Base-by-base conservation (phyloP, 2,113 vertebrate species). In the Dasyprocta punctata region DNA sequence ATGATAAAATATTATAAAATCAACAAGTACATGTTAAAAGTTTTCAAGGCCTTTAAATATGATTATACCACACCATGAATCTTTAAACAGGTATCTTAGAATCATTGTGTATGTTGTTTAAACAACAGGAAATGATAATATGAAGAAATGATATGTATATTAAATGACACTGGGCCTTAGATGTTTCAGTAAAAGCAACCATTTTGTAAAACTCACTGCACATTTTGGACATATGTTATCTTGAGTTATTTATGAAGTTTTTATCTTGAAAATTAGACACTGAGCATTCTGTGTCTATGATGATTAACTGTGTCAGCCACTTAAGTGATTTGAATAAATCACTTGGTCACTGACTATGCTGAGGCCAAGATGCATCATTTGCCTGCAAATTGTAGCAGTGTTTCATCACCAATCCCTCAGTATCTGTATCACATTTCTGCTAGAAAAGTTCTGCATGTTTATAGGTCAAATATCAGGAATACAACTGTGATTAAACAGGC, bases 311-410 rank as follows among this genome's bases (percentile, higher is more conserved):
- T 47, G n/a, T 36, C 78, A 41, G 41, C 5, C 26, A 89, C 13
- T 65, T 87, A 92, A 94, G 26, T 83, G 24, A 85, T 89, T 67
- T 89, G 28, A 92, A 82, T 71, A 71, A 93, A 78, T 83, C 24
- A 71, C 28, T 83, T 97, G 26, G 33, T 63, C 11, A 71, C 33
- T 24, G 61, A 92, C 24, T 47, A 49, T 54, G 3, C 49, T 77
- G 54, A 93, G 9, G 7, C 36, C 71, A 88, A 71, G 11, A 77
- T 65, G 22, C 1, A 78, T 36, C 12, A 84, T 77, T 93, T 97
- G 63, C 54, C 44, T 78, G 14, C 52, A 61, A 90, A 60, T 26
- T 49, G 22, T 77, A 4, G 87, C 41, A 14, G 22, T 41, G 0
- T 92, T 95, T 94, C 41, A 78, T 86, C 41, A 56, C 0, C 1